Base-by-base conservation (phyloP, 2,113 vertebrate species). In the Brachionichthys hirsutus region DNA sequence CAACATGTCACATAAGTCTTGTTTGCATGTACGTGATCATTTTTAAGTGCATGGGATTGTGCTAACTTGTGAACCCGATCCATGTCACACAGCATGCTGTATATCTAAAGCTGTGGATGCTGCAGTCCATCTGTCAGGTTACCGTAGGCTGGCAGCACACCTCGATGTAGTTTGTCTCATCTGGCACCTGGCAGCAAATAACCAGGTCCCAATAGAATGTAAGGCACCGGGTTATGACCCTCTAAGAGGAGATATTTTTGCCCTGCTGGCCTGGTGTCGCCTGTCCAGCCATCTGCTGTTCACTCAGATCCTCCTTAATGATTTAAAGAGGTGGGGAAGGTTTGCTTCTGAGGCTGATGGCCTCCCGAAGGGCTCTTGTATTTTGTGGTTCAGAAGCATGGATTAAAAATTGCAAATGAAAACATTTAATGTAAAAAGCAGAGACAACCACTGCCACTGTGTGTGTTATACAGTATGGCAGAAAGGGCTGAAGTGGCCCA, bases 401-500 rank as follows among this genome's bases (percentile, higher is more conserved):
- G 17, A 38, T 69, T n/a, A 45, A 44, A 15, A 22, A 36, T 47
- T 53, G n/a, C 9, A 7, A 41, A 46, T 7, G 5, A 54, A 18
- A 3, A 12, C 12, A 13, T 12, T 5, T 20, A 18, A 3, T 45
- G 19, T 7, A 18, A 43, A 52, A 49, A 11, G 10, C 24, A n/a
- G 22, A 42, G 20, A 42, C 38, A 42, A 43, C 52, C 45, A 65
- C 58, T 68, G 61, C 56, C 51, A 18, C 35, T 44, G 36, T 45
- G 48, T 45, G 48, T 50, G 52, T 50, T 35, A 40, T 52, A n/a
- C 22, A 68, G 48, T 52, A 40, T 2, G 19, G 74, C 74, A 85
- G 83, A 87, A 62, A 14, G 70, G 19, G 72, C 80, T 35, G 87
- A 80, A 87, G 86, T 75, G 51, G n/a, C n/a, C n/a, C n/a, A n/a